These are phyloP conservation scores for Ichneumon xanthorius DNA, from an alignment of 2,888 invertebrate species.

Conservation along the genomic window DNA sequence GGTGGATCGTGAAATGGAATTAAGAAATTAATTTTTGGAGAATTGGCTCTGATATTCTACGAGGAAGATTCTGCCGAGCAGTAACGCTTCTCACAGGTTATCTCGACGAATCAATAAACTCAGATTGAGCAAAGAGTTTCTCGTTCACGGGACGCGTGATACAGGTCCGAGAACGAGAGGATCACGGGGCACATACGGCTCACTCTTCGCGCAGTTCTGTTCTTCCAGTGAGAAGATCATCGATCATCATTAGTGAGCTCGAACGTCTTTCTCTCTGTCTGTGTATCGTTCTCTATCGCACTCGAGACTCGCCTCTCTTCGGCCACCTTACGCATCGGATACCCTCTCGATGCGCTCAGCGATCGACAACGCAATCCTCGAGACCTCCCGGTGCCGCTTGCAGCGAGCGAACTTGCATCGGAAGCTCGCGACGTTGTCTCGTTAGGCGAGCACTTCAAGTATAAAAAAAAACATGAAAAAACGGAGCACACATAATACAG, in stretches of 20 bases:
- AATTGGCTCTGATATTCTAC: too few species aligned
- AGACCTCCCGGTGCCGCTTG: constrained; percentile 51
- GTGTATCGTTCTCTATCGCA: constrained; percentile 47
- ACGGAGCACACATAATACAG: constrained; percentile 7
- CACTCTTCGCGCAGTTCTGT: constrained; percentile 52
- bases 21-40: too few species aligned
- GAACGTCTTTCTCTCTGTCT: constrained; percentile 58
- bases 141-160: constrained; percentile 53
- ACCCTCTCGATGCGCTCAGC: constrained; percentile 32
- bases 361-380: constrained; percentile 53
- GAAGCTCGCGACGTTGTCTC: constrained; percentile 55
- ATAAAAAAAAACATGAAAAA: background rate
- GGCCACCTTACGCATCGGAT: constrained; percentile 28
- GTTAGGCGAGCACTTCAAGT: constrained; percentile 26
- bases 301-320: constrained; percentile 50
- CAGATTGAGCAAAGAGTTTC: constrained; percentile 22
- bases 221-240: constrained; percentile 75
- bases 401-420: constrained; percentile 44
- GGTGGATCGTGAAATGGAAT: too few species aligned
- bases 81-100: too few species aligned
- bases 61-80: too few species aligned
- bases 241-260: constrained; percentile 77
- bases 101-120: too few species aligned
- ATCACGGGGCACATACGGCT: constrained; percentile 54
- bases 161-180: constrained; percentile 62